Base-by-base conservation (phyloP, 1,140 invertebrate genomes). In the Chironomus striatipennis region DNA sequence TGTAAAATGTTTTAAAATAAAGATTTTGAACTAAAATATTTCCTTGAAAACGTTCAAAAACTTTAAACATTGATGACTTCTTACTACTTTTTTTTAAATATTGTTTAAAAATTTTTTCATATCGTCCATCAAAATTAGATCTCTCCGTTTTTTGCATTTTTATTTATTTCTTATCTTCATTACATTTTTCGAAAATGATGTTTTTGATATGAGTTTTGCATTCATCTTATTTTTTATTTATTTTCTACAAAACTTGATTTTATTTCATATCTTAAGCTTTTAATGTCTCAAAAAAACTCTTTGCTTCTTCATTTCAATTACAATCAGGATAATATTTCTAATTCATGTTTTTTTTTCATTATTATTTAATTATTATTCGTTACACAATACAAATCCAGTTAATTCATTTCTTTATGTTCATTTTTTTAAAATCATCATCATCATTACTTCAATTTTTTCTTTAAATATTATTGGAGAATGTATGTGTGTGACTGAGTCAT, bases 361-460 rank as follows among this genome's bases (percentile, higher is more conserved):
- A 18, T 67, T 67, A 15, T 70, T 20, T 70, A 70, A 20, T 34
- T 34, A 34, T 34, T 34, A 34, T 70, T 70, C 65, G 17, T 70
- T 70, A 70, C 65, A 70, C 65, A 70, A 20, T 70, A 70, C 65
- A 70, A 70, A 70, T 70, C 65, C 65, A 21, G n/a, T 70, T 70
- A 34, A 34, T 34, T 34, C 24, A 34, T 34, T 34, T 34, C 24
- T 2, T 34, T 34, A 34, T 34, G 24, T 34, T 34, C 24, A 34
- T 34, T 34, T 34, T 34, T n/a, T n/a, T n/a, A n/a, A n/a, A 34
- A 34, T 34, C 24, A 34, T 34, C 24, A 34, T 34, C 24, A 34
- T 21, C 17, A 70, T 70, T 18, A 17, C n/a, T n/a, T n/a, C n/a
- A n/a, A n/a, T n/a, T n/a, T n/a, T n/a, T n/a, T n/a, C n/a, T n/a